Conservation (phyloP, 1,140 invertebrate species). For the Microvelia longipes region DNA sequence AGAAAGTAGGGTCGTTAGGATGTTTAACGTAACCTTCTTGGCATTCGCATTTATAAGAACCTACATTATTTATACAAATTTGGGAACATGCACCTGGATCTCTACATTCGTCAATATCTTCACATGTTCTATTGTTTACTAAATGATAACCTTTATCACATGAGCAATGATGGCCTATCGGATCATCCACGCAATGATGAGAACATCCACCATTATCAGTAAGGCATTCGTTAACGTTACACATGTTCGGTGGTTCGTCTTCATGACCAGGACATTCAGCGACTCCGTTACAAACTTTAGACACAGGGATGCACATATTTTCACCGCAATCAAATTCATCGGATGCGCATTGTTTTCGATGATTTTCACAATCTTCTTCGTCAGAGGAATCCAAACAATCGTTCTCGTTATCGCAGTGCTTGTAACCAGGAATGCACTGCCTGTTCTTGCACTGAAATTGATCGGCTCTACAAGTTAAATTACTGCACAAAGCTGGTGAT, state of each 20-base stretch:
- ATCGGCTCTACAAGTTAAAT: constrained; percentile 30
- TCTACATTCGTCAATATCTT: constrained; percentile 86
- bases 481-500: constrained; percentile 9
- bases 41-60: constrained; percentile 82
- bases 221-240: constrained; percentile 60
- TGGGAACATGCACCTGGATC: constrained; percentile 78
- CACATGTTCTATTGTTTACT: constrained; percentile 55
- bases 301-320: constrained; percentile 38
- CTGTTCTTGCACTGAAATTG: constrained; percentile 66
- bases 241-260: constrained; percentile 51
- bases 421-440: constrained; percentile 60
- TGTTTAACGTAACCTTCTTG: constrained; percentile 67
- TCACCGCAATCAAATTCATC: constrained; percentile 57
- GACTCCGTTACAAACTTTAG: constrained; percentile 44
- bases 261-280: constrained; percentile 45
- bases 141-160: constrained; percentile 59
- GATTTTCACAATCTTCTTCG: constrained; percentile 38
- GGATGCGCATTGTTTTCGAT: constrained; percentile 37
- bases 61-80: constrained; percentile 72
- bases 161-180: constrained; percentile 59
- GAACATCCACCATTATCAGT: constrained; percentile 72
- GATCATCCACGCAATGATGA: constrained; percentile 62
- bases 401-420: constrained; percentile 61
- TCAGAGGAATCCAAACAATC: constrained; percentile 57
- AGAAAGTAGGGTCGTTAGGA: constrained; percentile 49